Percentiles rank a stretch among this genome's conserved stretches.
Evolutionary conservation across 2,797 vertebrate species (phyloP).

Genomic region (Melopsittacus undulatus): DNA sequence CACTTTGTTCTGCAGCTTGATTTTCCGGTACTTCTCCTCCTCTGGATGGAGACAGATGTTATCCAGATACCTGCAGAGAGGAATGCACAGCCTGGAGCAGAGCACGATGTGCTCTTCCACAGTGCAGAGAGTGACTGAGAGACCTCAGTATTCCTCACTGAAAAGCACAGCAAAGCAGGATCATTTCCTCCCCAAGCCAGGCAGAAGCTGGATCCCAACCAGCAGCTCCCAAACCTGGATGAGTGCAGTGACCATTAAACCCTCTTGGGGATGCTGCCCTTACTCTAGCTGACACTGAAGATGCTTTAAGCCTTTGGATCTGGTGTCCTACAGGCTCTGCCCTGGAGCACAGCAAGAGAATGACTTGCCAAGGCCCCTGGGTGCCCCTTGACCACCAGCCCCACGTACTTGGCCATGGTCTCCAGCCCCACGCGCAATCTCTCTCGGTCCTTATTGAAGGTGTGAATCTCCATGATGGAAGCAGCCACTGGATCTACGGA

Average conservation of each 20-base stretch:
- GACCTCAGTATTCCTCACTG: not conserved
- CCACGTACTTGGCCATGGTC: constrained; percentile 90
- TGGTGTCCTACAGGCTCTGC: not conserved
- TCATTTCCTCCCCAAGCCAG: not conserved
- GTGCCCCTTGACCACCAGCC: not conserved
- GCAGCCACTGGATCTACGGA: constrained; percentile 85
- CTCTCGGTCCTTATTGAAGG: constrained; percentile 92
- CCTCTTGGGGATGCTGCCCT: not conserved
- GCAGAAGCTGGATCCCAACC: not conserved
- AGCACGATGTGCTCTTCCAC: not conserved
- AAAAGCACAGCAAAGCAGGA: not conserved
- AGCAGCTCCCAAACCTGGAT: not conserved
- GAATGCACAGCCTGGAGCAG: not conserved
- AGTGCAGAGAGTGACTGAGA: not conserved
- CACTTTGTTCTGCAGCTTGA: constrained; percentile 92
- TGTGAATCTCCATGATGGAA: constrained; percentile 96
- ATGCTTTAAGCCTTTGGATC: not conserved
- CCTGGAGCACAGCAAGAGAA: not conserved
- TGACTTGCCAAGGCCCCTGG: not conserved
- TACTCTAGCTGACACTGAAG: not conserved
- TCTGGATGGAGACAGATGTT: constrained; percentile 92
- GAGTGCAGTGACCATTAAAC: not conserved
- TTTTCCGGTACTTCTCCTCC: constrained; percentile 86
- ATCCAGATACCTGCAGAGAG: constrained; percentile 86
- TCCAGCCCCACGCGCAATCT: constrained; percentile 89